Conservation (phyloP, 1,140 invertebrate species). For the Odontomachus brunneus region DNA sequence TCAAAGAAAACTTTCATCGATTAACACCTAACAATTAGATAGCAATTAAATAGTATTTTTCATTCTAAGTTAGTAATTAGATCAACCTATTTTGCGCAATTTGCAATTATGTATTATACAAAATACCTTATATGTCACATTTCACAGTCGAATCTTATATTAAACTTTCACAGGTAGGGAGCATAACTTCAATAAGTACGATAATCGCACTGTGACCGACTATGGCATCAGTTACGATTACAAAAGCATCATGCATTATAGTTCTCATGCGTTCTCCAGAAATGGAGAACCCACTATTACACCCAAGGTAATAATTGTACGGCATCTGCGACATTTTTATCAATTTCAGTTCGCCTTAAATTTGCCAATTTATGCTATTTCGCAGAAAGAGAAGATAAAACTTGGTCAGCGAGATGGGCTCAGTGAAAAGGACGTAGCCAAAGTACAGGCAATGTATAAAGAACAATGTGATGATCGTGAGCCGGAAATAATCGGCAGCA, state of each 20-base stretch:
- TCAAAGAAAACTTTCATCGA: too few species aligned
- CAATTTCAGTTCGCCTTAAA: slow-evolving; percentile 7
- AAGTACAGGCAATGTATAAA: slow-evolving; percentile 89
- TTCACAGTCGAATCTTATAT: background rate
- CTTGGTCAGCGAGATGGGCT: slow-evolving; percentile 89
- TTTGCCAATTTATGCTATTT: slow-evolving; percentile 13
- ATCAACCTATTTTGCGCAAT: too few species aligned
- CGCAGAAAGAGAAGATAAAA: slow-evolving; percentile 66
- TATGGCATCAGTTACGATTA: slow-evolving; percentile 89
- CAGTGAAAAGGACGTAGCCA: slow-evolving; percentile 88
- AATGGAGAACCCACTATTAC: slow-evolving; percentile 89
- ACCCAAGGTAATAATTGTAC: slow-evolving; percentile 84
- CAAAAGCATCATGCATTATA: slow-evolving; percentile 91
- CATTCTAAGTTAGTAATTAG: too few species aligned
- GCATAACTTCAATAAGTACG: slow-evolving; percentile 90
- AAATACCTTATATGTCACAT: background rate
- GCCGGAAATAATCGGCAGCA: slow-evolving; percentile 38
- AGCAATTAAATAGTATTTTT: too few species aligned
- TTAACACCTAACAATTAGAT: too few species aligned
- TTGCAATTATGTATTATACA: too few species aligned
- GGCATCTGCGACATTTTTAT: background rate
- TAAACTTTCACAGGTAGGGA: slow-evolving; percentile 85
- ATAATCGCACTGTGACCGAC: slow-evolving; percentile 87
- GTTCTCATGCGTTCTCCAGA: slow-evolving; percentile 88
- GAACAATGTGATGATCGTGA: slow-evolving; percentile 81